Conservation (phyloP, 2,113 vertebrate species). For the Barnardius zonarius region DNA sequence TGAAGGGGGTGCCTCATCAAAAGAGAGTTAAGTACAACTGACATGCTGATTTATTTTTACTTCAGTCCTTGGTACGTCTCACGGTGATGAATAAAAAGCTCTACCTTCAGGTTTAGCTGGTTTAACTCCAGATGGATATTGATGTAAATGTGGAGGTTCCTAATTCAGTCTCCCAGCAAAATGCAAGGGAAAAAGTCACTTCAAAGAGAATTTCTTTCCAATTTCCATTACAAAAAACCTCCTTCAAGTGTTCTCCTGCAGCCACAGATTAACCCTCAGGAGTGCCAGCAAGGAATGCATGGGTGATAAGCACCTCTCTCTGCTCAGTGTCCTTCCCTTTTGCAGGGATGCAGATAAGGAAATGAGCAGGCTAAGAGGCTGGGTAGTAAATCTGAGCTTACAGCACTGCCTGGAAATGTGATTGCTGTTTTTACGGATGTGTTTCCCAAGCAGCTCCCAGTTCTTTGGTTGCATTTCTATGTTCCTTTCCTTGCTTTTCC, state of each 20-base stretch:
- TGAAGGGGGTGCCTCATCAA: slow-evolving; percentile 75
- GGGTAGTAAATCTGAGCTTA: not conserved
- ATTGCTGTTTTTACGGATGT: not conserved
- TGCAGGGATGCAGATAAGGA: not conserved
- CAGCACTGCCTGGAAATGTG: not conserved
- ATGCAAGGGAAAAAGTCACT: not conserved
- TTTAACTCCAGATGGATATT: slow-evolving; percentile 44
- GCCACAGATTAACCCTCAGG: slow-evolving; percentile 33
- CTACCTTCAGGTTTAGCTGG: slow-evolving; percentile 51
- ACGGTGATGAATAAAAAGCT: slow-evolving; percentile 52
- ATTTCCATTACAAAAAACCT: slow-evolving; percentile 28
- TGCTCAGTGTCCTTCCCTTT: not conserved
- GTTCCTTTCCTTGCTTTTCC: not conserved
- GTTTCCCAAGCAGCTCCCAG: not conserved
- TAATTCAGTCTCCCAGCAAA: not conserved
- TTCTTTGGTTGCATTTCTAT: fast-evolving
- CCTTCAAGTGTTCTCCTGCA: slow-evolving; percentile 18
- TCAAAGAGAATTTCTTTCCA: slow-evolving; percentile 19
- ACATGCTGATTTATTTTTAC: slow-evolving; percentile 36
- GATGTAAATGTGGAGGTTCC: slow-evolving; percentile 34
- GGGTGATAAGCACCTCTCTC: not conserved
- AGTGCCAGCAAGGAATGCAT: not conserved
- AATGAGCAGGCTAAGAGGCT: not conserved
- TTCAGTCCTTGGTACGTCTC: slow-evolving; percentile 60
- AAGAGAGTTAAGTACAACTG: slow-evolving; percentile 45